Percentiles rank a stretch among this genome's conserved stretches.
These are phyloP conservation scores for Agelas oroides DNA, from an alignment of 37 sponge, comb jelly and placozoan species.

Conservation along the genomic window DNA sequence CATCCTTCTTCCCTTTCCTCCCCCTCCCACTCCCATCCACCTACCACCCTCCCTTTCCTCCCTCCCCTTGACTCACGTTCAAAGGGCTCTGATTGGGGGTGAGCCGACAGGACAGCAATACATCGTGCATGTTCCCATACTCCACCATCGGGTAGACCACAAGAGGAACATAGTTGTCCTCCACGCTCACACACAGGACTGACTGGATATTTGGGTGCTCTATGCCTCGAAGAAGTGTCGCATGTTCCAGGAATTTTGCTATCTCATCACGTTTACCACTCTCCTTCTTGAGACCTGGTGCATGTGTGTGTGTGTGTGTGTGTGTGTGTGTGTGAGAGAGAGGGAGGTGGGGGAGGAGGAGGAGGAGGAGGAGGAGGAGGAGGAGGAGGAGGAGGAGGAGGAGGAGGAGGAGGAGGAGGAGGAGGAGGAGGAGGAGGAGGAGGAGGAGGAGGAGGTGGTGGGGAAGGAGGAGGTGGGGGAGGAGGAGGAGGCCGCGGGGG, in stretches of 20 bases:
- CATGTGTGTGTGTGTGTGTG: background rate
- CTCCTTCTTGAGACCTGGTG: conserved; percentile 35
- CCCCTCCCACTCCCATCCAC: background rate
- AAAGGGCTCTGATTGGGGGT: conserved; percentile 38
- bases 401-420: no score
- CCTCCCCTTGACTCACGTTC: conserved; percentile 26
- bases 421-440: no score
- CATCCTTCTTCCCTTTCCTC: no score
- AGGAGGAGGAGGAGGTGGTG: no score
- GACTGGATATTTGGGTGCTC: conserved; percentile 67
- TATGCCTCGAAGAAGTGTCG: conserved; percentile 58
- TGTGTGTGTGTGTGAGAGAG: conserved; percentile 1
- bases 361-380: no score
- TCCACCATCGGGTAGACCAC: conserved; percentile 71
- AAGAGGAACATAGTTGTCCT: conserved; percentile 72
- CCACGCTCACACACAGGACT: conserved; percentile 65
- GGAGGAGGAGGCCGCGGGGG: no score
- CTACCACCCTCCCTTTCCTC: background rate
- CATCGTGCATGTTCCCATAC: conserved; percentile 68
- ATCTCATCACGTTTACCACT: conserved; percentile 60
- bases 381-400: no score
- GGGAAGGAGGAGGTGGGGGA: no score
- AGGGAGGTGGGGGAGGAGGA: background rate
- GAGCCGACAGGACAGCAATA: conserved; percentile 49
- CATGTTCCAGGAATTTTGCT: conserved; percentile 59